phyloP scores from a whole-genome alignment of 2,888 invertebrate species.

The Digitonthophagus gazella region DNA sequence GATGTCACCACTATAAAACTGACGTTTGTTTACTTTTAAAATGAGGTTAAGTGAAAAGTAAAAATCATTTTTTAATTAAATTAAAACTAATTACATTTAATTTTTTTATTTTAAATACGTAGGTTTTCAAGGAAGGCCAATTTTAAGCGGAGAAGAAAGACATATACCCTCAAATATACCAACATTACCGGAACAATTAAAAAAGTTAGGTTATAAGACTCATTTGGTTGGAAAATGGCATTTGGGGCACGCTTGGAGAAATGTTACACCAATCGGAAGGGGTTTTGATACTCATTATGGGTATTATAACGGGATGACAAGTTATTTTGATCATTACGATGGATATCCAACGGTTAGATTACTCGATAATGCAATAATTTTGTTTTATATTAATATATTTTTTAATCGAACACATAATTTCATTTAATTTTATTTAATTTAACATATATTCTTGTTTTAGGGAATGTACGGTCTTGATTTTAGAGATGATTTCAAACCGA shows the following conservation, averaged over 20 bases:
- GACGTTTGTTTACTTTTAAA: too few species aligned
- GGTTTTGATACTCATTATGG: constrained; percentile 84
- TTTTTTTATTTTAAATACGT: too few species aligned
- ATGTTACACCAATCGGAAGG: constrained; percentile 66
- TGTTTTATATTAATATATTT: too few species aligned
- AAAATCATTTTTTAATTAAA: too few species aligned
- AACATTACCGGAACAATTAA: constrained; percentile 60
- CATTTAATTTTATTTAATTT: too few species aligned
- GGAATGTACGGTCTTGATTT: constrained; percentile 53
- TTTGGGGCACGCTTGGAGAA: constrained; percentile 69
- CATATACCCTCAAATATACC: constrained; percentile 61
- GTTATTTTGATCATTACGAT: constrained; percentile 66
- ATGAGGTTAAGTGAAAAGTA: too few species aligned
- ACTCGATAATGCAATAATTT: too few species aligned
- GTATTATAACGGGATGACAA: constrained; percentile 77
- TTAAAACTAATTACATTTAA: too few species aligned
- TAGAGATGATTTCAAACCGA: constrained; percentile 46
- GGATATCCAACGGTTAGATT: too few species aligned
- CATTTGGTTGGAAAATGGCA: constrained; percentile 86
- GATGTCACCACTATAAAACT: too few species aligned
- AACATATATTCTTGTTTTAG: constrained; percentile 39
- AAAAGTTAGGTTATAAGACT: constrained; percentile 66
- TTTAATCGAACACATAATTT: too few species aligned
- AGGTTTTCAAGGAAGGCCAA: constrained; percentile 70
- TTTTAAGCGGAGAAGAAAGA: constrained; percentile 66